Percentiles rank a stretch among this genome's conserved stretches.
These are phyloP conservation scores for Lutjanus campechanus DNA, from an alignment of 2,797 vertebrate species.

Conservation along the genomic window DNA sequence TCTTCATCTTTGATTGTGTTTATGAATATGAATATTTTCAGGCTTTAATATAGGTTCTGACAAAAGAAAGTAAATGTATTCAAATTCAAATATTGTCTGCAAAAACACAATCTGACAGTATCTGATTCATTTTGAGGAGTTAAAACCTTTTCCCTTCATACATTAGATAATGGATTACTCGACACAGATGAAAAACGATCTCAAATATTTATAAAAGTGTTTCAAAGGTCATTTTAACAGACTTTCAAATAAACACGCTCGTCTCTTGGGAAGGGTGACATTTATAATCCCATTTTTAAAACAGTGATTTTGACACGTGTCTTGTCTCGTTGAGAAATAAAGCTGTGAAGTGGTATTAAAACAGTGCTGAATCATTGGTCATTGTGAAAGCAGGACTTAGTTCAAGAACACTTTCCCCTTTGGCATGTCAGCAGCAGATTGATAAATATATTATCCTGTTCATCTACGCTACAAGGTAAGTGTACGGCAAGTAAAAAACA, in stretches of 20 bases:
- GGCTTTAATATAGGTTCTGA: not conserved
- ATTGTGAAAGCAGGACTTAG: constrained; percentile 47
- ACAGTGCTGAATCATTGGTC: constrained; percentile 53
- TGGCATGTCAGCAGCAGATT: constrained; percentile 29
- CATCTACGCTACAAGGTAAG: not conserved
- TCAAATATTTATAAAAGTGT: not conserved
- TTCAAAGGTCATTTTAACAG: constrained; percentile 14
- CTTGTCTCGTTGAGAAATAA: constrained; percentile 26
- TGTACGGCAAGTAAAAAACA: not conserved
- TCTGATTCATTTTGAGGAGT: not conserved
- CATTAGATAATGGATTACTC: not conserved
- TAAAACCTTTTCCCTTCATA: not conserved
- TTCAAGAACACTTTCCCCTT: constrained; percentile 44
- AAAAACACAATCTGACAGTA: not conserved
- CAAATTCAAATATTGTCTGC: not conserved
- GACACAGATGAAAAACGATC: constrained; percentile 4
- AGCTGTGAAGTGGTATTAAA: constrained; percentile 1
- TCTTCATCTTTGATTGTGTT: too few relatives aligned
- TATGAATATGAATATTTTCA: too few relatives aligned
- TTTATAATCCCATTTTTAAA: constrained; percentile 24
- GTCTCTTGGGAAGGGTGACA: constrained; percentile 17
- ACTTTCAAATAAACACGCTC: not conserved
- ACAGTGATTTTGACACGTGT: constrained; percentile 7
- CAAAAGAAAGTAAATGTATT: not conserved
- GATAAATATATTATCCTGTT: constrained; percentile 37